Evolutionary conservation across 2,888 invertebrate genomes (phyloP), one percentile per base, ranked within the genome.

Genomic region (Torymus texanus): DNA sequence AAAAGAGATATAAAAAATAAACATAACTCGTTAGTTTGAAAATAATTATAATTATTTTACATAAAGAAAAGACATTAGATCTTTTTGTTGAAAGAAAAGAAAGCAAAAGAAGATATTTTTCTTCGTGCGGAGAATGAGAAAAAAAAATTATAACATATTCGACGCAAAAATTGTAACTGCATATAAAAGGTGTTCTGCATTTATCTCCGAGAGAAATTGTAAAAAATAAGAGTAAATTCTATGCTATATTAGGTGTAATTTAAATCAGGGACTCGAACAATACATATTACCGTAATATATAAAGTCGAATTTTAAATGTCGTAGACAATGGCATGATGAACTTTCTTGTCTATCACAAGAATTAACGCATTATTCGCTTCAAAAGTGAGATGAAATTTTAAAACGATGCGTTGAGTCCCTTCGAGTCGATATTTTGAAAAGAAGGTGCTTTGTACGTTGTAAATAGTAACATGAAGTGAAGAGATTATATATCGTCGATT

Each of bases 391-490:
- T 18, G 12, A 18, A n/a, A 29, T 29, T 5, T 29, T 29, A n/a
- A 56, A 16, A 10, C 56, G n/a, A 58, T 61, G 18, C 41, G 56
- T 58, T 51, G 61, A 61, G 51, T 61, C 71, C 21, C 71, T 2
- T 61, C 61, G 13, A 61, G 18, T 21, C 21, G 59, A n/a, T 50
- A 51, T 41, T 56, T 70, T 41, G 21, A 55, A 71, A 56, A 70
- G 56, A 51, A 50, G 70, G 58, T 59, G 70, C 59, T 71, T 71
- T 71, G 59, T 51, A 71, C 71, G 71, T 59, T 71, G 71, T 71
- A 71, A 71, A 71, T 71, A 71, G 29, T 29, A 61, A 61, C 51
- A 11, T 10, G 16, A 51, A 56, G 14, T 14, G 61, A 61, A 71
- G 65, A 50, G 13, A 70, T 50, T 10, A 51, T 12, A 67, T 67